phyloP scores from a whole-genome alignment of 2,888 invertebrate genomes.

The Embidobia sp. region DNA sequence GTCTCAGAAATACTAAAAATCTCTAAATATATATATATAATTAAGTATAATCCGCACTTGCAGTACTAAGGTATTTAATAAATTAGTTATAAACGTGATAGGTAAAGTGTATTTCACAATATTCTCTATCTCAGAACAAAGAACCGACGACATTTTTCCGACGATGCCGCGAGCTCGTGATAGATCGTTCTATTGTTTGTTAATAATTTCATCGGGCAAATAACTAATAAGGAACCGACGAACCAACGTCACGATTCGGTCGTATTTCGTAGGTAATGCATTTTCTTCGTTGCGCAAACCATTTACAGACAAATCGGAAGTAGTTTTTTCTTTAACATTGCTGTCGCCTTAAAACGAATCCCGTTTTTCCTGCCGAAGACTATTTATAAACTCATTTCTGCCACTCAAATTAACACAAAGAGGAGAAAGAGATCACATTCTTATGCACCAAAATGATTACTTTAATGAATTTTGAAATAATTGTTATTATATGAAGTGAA shows the following conservation, averaged over 20 bases:
- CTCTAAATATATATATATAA: too few relatives aligned
- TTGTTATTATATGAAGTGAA: too few relatives aligned
- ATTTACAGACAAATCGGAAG: constrained; percentile 48
- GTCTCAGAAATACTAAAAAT: too few relatives aligned
- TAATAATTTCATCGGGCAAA: constrained; percentile 29
- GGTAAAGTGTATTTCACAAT: too few relatives aligned
- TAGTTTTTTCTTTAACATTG: constrained; percentile 42
- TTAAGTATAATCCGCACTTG: too few relatives aligned
- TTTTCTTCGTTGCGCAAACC: constrained; percentile 19
- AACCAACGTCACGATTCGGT: too few relatives aligned
- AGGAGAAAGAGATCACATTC: not conserved
- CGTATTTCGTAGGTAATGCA: too few relatives aligned
- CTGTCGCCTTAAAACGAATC: constrained; percentile 4
- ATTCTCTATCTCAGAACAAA: constrained; percentile 8
- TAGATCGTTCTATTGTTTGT: constrained; percentile 39
- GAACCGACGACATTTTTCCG: not conserved
- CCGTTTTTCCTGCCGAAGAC: not conserved
- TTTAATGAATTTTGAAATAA: too few relatives aligned
- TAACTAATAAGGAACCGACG: constrained; percentile 44
- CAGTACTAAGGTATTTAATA: too few relatives aligned
- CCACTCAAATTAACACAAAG: not conserved
- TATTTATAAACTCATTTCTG: constrained; percentile 9
- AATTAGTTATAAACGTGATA: too few relatives aligned
- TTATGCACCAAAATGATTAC: too few relatives aligned
- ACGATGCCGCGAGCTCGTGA: too few relatives aligned